A percentile compares a stretch with the other conserved stretches of the same genome.
Conservation (phyloP, 2,888 invertebrate species). For the Netelia virgata region DNA sequence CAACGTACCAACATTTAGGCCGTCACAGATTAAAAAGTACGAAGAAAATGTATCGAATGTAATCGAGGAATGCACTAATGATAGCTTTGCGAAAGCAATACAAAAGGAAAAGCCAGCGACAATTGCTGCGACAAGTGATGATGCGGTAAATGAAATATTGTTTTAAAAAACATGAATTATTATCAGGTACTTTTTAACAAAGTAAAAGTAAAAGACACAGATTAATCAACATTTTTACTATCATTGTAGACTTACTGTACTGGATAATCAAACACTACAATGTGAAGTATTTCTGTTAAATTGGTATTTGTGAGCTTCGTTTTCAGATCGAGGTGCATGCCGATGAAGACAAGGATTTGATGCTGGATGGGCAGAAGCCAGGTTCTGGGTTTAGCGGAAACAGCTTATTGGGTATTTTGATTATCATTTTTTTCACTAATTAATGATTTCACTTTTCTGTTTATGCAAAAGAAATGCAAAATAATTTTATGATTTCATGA, state of each 20-base stretch:
- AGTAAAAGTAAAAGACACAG: not conserved
- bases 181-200: not conserved
- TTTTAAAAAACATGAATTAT: not conserved
- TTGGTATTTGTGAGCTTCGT: not conserved
- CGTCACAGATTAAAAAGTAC: not conserved
- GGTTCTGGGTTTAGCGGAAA: slow-evolving; percentile 24
- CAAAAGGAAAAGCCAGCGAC: slow-evolving; percentile 10
- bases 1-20: not conserved
- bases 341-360: not conserved
- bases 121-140: slow-evolving; percentile 15
- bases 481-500: not conserved
- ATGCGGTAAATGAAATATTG: slow-evolving; percentile 9
- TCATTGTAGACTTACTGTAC: slow-evolving; percentile 3
- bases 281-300: no score
- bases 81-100: slow-evolving; percentile 25
- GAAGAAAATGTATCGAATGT: not conserved
- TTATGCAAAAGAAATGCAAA: no score
- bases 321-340: not conserved
- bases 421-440: not conserved
- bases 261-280: not conserved
- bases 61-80: not conserved
- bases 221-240: slow-evolving; percentile 10
- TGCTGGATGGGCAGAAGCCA: slow-evolving; percentile 27
- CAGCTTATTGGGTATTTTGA: slow-evolving; percentile 17
- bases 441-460: not conserved